Base-by-base conservation (phyloP, 2,797 vertebrate genomes). In the Rousettus madagascariensis region DNA sequence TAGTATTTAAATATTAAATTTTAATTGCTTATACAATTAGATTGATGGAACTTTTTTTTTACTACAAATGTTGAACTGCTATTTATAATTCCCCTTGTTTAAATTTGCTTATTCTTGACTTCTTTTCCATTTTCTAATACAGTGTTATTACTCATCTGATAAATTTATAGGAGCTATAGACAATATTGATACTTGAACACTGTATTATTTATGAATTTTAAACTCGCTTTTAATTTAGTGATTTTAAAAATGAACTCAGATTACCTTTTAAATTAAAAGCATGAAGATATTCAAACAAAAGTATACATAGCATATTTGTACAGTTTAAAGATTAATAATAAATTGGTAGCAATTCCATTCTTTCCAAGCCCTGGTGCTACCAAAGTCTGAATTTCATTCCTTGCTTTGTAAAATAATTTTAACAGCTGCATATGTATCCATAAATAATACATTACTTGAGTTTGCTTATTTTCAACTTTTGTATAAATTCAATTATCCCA, bases 21-120 rank as follows among this genome's bases (percentile, higher is more conserved):
- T 83, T 59, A 69, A 46, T 53, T 90, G 77, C 38, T 87, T 53
- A 55, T 75, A 63, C n/a, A 55, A 41, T 33, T 89, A 46, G 17
- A 9, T 77, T 69, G 30, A 72, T 71, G 20, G 53, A 85, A 59
- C 26, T 38, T 63, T 24, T 26, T 53, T 59, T 89, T 53, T 66
- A 82, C 12, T 1, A 19, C 5, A 33, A n/a, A 43, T 92, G 22
- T 82, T 90, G 69, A 86, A 55, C 65, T 69, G 28, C 22, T 71
- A 46, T 46, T 96, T 91, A 38, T 77, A 59, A 53, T 57, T 90
- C n/a, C 26, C 90, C n/a, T 77, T 90, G 6, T 87, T 77, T 87
- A 24, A 83, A 87, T 61, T 77, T 93, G 69, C 71, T 7, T 78
- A 24, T 28, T 93, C 51, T 66, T 38, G 8, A 51, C 30, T 53